Evolutionary conservation across 2,888 invertebrate species (phyloP).

Genomic region (Nephrotoma flavescens): DNA sequence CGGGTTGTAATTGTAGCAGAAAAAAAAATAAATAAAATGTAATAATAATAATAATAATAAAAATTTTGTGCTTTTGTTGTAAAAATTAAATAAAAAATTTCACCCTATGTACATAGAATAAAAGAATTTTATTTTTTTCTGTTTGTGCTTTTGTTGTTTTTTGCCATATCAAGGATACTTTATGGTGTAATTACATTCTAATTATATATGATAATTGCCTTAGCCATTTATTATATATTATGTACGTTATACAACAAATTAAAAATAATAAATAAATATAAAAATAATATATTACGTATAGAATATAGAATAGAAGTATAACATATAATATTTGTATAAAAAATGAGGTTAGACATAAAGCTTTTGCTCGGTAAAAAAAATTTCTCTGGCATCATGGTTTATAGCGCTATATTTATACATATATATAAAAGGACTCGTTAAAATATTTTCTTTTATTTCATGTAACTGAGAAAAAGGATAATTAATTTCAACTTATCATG

Average conservation of each 20-base stretch:
- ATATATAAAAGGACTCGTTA: not conserved
- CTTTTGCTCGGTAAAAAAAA: not conserved
- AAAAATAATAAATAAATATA: too few relatives aligned
- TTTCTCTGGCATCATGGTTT: not conserved
- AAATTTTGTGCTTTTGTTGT: not conserved
- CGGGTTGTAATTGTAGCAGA: constrained; percentile 1
- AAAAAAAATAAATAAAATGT: not conserved
- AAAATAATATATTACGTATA: not conserved
- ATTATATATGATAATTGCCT: constrained; percentile 1
- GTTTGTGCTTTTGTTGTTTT: not conserved
- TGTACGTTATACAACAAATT: too few relatives aligned
- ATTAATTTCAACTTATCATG: not conserved
- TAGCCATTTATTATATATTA: not conserved
- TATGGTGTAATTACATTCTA: constrained; percentile 1
- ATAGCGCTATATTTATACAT: not conserved
- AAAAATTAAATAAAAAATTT: not conserved
- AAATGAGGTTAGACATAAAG: not conserved
- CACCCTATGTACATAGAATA: not conserved
- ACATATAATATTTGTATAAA: not conserved
- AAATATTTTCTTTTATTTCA: not conserved
- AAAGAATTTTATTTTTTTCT: not conserved
- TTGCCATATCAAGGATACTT: not conserved
- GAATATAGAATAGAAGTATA: not conserved
- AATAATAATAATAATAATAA: not conserved
- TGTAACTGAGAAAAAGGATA: not conserved